These are phyloP conservation scores for Odontamblyopus lacepedii DNA, from an alignment of 2,797 vertebrate genomes.

Conservation along the genomic window DNA sequence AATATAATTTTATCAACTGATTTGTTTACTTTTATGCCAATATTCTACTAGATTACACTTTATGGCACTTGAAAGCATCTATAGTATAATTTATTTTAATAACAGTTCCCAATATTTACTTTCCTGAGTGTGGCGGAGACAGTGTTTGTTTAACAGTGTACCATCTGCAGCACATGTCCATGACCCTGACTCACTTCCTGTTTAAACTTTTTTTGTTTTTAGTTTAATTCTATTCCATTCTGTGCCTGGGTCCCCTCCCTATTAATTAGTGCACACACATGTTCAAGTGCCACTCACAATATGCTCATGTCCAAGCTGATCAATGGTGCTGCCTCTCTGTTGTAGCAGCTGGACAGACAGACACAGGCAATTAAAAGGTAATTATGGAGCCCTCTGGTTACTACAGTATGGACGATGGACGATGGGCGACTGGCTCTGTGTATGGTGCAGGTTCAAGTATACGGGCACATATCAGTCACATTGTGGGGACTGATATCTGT, in stretches of 20 bases:
- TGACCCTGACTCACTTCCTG: conserved; percentile 16
- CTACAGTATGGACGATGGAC: neutral
- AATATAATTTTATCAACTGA: too few relatives aligned
- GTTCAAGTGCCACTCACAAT: conserved; percentile 40
- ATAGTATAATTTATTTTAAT: too few relatives aligned
- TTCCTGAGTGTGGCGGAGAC: neutral
- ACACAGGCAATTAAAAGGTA: conserved; percentile 74
- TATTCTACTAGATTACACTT: neutral
- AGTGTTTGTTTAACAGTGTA: conserved; percentile 12
- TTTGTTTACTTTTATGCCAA: neutral
- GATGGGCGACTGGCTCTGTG: neutral
- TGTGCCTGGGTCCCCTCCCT: neutral
- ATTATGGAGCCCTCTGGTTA: conserved; percentile 72
- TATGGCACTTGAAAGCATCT: neutral
- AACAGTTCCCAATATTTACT: neutral
- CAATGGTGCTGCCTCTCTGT: conserved; percentile 56
- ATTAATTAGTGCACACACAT: conserved; percentile 13
- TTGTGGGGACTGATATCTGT: neutral
- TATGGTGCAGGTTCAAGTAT: neutral
- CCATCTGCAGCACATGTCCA: conserved; percentile 26
- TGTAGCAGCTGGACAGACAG: conserved; percentile 76
- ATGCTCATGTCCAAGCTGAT: conserved; percentile 49
- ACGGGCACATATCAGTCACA: neutral
- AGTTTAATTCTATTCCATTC: conserved; percentile 18
- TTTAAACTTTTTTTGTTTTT: neutral